phyloP scores from a whole-genome alignment of 1,140 invertebrate species.

The Odontomachus brunneus region DNA sequence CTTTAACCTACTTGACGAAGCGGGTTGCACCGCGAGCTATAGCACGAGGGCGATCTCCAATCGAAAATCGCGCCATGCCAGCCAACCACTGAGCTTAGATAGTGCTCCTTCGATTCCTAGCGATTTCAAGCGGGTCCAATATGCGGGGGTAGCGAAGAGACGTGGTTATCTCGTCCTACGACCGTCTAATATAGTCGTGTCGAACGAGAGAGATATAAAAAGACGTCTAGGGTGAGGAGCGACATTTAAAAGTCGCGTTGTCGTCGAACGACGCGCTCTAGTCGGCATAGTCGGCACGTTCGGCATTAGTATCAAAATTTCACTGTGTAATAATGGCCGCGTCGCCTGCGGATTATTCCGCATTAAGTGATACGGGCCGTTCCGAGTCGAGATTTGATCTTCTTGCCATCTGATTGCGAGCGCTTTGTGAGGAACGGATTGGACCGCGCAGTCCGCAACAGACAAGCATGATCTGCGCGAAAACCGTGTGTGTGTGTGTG shows the following conservation, averaged over 20 bases:
- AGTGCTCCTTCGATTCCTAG: neutral
- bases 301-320: neutral
- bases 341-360: conserved; percentile 14
- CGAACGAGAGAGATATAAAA: neutral
- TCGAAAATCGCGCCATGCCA: conserved; percentile 17
- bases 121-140: neutral
- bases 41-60: conserved; percentile 7
- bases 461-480: neutral
- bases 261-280: neutral
- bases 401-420: conserved; percentile 22
- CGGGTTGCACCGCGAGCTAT: conserved; percentile 14
- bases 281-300: neutral
- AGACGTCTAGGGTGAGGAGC: too few species aligned
- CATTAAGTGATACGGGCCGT: neutral
- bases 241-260: neutral
- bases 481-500: too few species aligned
- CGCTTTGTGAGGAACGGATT: neutral
- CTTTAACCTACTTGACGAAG: conserved; percentile 55
- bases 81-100: neutral
- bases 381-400: conserved; percentile 11
- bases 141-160: neutral
- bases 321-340: neutral
- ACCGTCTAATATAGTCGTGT: neutral
- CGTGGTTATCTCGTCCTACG: neutral
- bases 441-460: neutral